phyloP scores from a whole-genome alignment of 2,888 invertebrate species.

The Amphipyra berbera region DNA sequence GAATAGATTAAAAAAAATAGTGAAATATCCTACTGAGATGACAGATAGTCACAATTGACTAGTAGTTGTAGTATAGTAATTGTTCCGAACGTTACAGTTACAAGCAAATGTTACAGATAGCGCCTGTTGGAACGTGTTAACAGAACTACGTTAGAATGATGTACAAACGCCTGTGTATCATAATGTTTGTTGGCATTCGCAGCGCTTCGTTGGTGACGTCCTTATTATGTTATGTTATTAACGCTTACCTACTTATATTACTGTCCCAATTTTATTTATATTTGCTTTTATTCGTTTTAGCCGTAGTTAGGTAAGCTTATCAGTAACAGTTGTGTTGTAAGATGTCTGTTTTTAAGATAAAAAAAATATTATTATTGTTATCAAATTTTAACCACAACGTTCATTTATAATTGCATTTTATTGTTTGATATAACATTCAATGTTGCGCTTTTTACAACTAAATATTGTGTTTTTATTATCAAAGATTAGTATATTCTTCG shows the following conservation, averaged over 20 bases:
- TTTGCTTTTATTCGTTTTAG: constrained; percentile 49
- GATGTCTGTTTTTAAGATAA: background rate
- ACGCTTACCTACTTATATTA: constrained; percentile 53
- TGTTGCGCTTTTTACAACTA: background rate
- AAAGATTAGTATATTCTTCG: background rate
- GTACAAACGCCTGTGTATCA: constrained; percentile 37
- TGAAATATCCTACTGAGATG: background rate
- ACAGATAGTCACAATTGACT: background rate
- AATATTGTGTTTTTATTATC: background rate
- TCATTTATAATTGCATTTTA: constrained; percentile 1
- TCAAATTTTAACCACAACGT: background rate
- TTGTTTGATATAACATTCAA: background rate
- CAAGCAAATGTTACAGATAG: constrained; percentile 27
- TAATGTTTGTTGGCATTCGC: constrained; percentile 45
- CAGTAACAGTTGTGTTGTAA: constrained; percentile 20
- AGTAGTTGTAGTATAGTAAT: background rate
- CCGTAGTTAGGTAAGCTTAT: constrained; percentile 45
- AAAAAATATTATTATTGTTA: background rate
- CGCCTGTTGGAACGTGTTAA: constrained; percentile 15
- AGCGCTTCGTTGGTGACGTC: constrained; percentile 51
- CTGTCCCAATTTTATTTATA: constrained; percentile 35
- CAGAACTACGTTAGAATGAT: constrained; percentile 17
- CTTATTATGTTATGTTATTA: constrained; percentile 40
- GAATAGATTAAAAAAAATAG: no score
- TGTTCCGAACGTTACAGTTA: background rate